A percentile compares a stretch with the other conserved stretches of the same genome.
phyloP scores from a whole-genome alignment of 2,888 invertebrate genomes.

The Dolichomitus sp. region DNA sequence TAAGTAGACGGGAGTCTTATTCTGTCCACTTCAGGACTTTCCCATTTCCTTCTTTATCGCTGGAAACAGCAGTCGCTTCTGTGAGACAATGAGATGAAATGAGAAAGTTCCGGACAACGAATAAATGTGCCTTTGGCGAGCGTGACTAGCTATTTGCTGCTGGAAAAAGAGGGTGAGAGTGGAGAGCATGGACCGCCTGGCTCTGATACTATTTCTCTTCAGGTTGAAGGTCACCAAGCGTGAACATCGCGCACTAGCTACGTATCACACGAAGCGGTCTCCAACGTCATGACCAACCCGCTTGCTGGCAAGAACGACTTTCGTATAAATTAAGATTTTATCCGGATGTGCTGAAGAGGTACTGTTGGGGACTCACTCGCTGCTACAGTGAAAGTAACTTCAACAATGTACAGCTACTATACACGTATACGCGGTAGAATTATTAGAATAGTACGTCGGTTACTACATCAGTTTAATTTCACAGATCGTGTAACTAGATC shows the following conservation, averaged over 20 bases:
- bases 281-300: constrained; percentile 50
- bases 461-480: constrained; percentile 3
- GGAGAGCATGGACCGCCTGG: constrained; percentile 4
- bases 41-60: not conserved
- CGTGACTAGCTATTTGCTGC: constrained; percentile 19
- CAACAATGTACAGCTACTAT: not conserved
- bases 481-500: not conserved
- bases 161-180: constrained; percentile 24
- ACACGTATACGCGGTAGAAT: constrained; percentile 33
- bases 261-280: constrained; percentile 43
- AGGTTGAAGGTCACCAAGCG: constrained; percentile 55
- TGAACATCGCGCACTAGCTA: constrained; percentile 36
- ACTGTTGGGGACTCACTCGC: constrained; percentile 7
- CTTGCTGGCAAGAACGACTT: constrained; percentile 41
- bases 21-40: not conserved
- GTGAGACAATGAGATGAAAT: constrained; percentile 30
- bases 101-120: constrained; percentile 18
- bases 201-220: constrained; percentile 41
- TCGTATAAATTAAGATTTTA: constrained; percentile 66
- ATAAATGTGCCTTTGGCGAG: constrained; percentile 30
- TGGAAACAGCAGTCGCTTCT: not conserved
- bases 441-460: constrained; percentile 28
- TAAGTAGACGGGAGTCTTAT: constrained; percentile 5
- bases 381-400: constrained; percentile 15
- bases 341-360: constrained; percentile 34